Evolutionary conservation across 2,113 vertebrate species (phyloP), one percentile per base, ranked within the genome.

Genomic region (Notiomystis cincta): DNA sequence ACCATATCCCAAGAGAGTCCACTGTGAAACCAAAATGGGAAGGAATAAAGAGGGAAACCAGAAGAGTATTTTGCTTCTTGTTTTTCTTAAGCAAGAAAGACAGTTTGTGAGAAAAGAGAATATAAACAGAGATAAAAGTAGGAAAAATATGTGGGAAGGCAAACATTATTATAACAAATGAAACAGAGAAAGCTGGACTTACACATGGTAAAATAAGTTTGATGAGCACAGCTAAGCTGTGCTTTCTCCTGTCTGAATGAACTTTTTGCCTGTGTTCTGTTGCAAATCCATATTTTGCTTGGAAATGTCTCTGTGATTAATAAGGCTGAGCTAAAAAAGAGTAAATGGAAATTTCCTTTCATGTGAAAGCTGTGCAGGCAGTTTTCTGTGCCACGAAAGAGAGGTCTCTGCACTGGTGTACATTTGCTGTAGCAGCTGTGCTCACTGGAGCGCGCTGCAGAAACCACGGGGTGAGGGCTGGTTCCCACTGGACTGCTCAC

Each of bases 61-160:
- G 47, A 66, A 37, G 37, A 90, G 19, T 50, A 30, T 88, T 91
- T 82, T 73, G 27, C 50, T 82, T 77, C 60, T 65, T 65, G 20
- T 40, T 94, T 93, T 78, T 82, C 89, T 87, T 83, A 82, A 69
- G 58, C 37, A 70, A 95, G 77, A 95, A 66, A 89, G 83, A 76
- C 38, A 64, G 69, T 60, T 78, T 19, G 56, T 76, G 28, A 91
- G 62, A 86, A 72, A 87, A 90, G 47, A 85, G 54, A 95, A 83
- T 73, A n/a, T 73, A 90, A 93, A 81, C 77, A 57, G n/a, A 87
- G 77, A 95, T 70, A 78, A 70, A 73, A 73, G 79, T 37, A 90
- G 58, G 40, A 57, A 58, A 72, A 89, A 35, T 48, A 89, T 56
- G 45, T 85, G 64, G 64, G 64, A 93, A 93, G 33, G 64, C 61